phyloP scores from a whole-genome alignment of 2,113 vertebrate genomes.

The Sturnira hondurensis region DNA sequence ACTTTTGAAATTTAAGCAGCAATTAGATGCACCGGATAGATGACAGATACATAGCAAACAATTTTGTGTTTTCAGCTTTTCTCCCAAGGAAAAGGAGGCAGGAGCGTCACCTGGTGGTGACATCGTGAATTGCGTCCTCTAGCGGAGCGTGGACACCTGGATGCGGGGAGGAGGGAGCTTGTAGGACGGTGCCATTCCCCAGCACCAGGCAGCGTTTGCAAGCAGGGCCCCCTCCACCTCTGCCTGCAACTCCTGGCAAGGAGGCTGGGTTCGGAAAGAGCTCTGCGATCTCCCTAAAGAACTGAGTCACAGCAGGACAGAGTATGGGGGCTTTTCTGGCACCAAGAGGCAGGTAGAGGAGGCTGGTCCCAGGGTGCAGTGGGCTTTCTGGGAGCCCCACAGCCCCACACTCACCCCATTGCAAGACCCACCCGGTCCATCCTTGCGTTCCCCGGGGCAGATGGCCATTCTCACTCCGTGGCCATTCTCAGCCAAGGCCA shows the following conservation, averaged over 20 bases:
- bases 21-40: neutral
- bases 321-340: neutral
- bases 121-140: neutral
- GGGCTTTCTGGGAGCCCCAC: neutral
- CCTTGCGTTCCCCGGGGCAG: too few species aligned
- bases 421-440: neutral
- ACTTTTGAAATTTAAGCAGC: neutral
- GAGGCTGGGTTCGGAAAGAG: neutral
- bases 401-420: too few species aligned
- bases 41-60: neutral
- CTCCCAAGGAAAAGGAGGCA: neutral
- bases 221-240: too few species aligned
- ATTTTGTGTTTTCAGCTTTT: neutral
- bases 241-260: neutral
- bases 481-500: neutral
- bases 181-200: fast-evolving
- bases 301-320: neutral
- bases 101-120: conserved; percentile 14
- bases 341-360: neutral
- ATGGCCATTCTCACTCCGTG: neutral
- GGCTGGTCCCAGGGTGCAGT: neutral
- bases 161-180: fast-evolving
- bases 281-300: neutral
- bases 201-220: neutral
- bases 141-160: fast-evolving